These are phyloP conservation scores for Aphis craccivora DNA, from an alignment of 1,140 invertebrate species.

Conservation along the genomic window DNA sequence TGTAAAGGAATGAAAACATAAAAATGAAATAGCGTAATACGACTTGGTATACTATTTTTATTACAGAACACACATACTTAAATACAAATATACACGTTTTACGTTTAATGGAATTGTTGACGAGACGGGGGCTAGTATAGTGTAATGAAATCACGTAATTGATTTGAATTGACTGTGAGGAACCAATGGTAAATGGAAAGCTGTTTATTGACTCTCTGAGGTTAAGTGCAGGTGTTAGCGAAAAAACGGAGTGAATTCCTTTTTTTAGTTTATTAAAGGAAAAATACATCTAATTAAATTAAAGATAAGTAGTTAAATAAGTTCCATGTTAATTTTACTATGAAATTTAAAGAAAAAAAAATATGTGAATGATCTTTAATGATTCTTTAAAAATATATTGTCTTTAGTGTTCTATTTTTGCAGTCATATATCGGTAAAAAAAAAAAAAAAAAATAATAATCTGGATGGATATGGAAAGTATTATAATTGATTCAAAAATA, in stretches of 20 bases:
- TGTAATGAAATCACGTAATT: constrained; percentile 39
- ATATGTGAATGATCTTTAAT: too few relatives aligned
- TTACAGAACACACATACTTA: neutral
- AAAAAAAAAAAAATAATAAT: neutral
- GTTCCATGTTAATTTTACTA: neutral
- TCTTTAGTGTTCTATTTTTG: neutral
- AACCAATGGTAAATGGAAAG: constrained; percentile 8
- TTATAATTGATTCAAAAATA: constrained; percentile 29
- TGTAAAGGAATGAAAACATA: neutral
- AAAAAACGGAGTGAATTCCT: constrained; percentile 27
- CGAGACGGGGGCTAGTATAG: neutral
- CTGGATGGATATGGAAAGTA: neutral
- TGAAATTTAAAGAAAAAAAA: neutral
- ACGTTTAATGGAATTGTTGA: neutral
- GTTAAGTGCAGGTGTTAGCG: neutral
- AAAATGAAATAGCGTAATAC: neutral
- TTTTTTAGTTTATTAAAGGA: neutral
- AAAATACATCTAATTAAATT: neutral
- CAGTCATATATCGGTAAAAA: neutral
- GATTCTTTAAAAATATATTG: neutral
- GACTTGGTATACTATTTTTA: neutral
- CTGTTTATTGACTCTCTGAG: constrained; percentile 38
- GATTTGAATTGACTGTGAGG: constrained; percentile 35
- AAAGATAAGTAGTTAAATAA: neutral
- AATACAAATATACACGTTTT: neutral